Conservation (phyloP, 2,888 invertebrate genomes). For the Doris montereyensis region DNA sequence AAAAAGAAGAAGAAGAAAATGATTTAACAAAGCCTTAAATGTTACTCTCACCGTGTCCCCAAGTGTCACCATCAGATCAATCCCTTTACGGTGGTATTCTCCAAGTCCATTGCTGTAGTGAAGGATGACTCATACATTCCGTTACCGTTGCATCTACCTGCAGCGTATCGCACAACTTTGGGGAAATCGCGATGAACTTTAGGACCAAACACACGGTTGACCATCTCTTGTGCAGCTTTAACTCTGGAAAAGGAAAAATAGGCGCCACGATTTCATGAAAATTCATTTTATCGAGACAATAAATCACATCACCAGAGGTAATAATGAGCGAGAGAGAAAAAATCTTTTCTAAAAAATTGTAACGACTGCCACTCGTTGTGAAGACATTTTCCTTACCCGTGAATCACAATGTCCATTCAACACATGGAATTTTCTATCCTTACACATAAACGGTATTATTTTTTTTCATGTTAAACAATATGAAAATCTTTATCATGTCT, state of each 20-base stretch:
- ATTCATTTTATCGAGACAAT: no score
- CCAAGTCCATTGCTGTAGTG: conserved; percentile 6
- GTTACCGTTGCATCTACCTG: conserved; percentile 45
- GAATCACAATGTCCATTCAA: no score
- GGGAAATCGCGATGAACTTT: conserved; percentile 57
- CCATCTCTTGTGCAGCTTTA: conserved; percentile 46
- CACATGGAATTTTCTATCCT: no score
- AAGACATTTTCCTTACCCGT: no score
- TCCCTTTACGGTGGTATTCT: conserved; percentile 50
- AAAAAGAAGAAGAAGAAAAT: conserved; percentile 11
- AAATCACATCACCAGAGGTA: no score
- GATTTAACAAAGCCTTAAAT: background rate
- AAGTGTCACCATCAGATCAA: conserved; percentile 47
- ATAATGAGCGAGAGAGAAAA: no score
- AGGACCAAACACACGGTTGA: conserved; percentile 57
- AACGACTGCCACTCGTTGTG: no score
- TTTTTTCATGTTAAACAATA: no score
- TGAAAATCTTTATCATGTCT: no score
- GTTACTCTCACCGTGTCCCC: conserved; percentile 41
- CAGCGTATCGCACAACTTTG: conserved; percentile 43
- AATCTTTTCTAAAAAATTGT: no score
- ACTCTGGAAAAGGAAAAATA: conserved; percentile 29
- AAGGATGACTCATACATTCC: conserved; percentile 51
- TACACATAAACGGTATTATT: no score
- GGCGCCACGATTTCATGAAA: no score